phyloP scores from a whole-genome alignment of 2,888 invertebrate species.

The Cantharis rufa region DNA sequence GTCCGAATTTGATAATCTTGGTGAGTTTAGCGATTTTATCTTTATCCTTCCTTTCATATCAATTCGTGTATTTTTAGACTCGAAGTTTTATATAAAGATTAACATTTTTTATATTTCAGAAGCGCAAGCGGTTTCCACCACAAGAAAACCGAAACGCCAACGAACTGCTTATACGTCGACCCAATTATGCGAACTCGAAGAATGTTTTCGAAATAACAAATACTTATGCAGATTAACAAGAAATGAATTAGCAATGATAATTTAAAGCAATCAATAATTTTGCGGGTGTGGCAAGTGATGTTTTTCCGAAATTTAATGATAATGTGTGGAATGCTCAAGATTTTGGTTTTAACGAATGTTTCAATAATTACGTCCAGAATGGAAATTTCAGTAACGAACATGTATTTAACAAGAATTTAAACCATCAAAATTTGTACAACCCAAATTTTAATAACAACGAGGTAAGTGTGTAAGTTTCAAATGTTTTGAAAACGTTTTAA shows the following conservation, averaged over 20 bases:
- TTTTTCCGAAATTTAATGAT: neutral
- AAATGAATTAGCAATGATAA: constrained; percentile 74
- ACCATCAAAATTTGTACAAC: neutral
- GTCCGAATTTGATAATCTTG: neutral
- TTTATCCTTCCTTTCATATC: constrained; percentile 38
- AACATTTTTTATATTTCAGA: constrained; percentile 26
- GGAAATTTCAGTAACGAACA: neutral
- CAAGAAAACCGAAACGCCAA: constrained; percentile 63
- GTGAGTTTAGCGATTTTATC: constrained; percentile 30
- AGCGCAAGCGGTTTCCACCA: neutral
- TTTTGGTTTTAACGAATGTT: neutral
- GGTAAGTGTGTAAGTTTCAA: neutral
- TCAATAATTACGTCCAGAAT: neutral
- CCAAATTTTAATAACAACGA: neutral
- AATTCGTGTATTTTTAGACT: constrained; percentile 35
- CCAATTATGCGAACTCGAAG: constrained; percentile 79
- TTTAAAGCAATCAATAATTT: too few relatives aligned
- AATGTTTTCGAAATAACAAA: constrained; percentile 74
- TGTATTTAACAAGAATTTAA: too few relatives aligned
- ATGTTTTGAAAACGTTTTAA: neutral
- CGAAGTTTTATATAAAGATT: constrained; percentile 15
- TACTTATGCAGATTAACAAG: constrained; percentile 78
- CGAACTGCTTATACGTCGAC: constrained; percentile 81
- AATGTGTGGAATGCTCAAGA: neutral
- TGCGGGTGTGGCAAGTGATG: neutral